Conservation (phyloP, 2,888 invertebrate genomes). For the Syrphus vitripennis region DNA sequence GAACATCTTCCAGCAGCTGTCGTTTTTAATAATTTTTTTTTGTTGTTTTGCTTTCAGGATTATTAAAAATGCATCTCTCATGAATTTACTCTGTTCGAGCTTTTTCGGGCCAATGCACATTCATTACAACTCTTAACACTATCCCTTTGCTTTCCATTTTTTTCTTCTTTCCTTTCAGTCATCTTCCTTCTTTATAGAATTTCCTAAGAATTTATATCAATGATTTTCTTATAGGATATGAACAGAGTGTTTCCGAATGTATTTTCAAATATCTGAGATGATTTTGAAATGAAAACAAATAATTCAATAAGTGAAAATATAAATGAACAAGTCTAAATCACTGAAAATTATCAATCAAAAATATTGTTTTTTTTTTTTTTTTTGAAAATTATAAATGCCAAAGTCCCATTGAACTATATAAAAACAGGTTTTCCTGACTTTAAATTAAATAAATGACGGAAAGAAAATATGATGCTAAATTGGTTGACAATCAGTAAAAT, state of each 20-base stretch:
- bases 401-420: no score
- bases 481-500: no score
- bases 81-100: slow-evolving; percentile 29
- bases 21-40: not conserved
- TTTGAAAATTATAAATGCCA: no score
- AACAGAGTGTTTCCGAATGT: not conserved
- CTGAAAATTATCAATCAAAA: no score
- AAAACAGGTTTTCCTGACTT: no score
- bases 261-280: not conserved
- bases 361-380: no score
- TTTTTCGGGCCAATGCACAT: slow-evolving; percentile 51
- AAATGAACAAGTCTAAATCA: no score
- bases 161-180: not conserved
- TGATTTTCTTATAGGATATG: not conserved
- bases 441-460: no score
- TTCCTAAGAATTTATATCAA: not conserved
- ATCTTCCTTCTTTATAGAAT: not conserved
- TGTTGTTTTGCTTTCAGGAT: slow-evolving; percentile 36
- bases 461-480: no score
- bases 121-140: slow-evolving; percentile 48
- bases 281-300: no score
- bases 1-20: slow-evolving; percentile 16
- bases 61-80: slow-evolving; percentile 63
- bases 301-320: no score
- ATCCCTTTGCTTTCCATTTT: not conserved